Base-by-base conservation (phyloP, 2,113 vertebrate species). In the Ardeotis arabs region DNA sequence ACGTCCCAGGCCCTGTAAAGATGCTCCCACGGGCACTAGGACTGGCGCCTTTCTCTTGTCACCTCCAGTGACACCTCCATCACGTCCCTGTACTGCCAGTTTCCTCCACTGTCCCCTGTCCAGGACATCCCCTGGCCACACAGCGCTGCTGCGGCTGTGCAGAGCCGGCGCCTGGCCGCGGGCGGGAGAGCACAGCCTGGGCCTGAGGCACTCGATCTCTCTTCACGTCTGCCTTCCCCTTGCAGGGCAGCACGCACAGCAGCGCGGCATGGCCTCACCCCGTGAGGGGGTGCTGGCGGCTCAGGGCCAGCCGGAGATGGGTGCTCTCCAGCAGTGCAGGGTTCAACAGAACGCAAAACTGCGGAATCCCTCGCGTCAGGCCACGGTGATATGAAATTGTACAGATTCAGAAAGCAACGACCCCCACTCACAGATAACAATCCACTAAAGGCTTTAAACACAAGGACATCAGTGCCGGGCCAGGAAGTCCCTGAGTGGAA, bases 251-350 rank as follows among this genome's bases (percentile, higher is more conserved):
- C 22, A 17, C 14, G 52, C 28, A 21, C 37, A 22, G n/a, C 63
- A 39, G 20, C 1, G 2, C 69, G 45, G 47, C 31, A 2, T 1
- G 3, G 55, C 41, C 45, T 29, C 44, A 31, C 4, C 16, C 29
- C 4, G 29, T 22, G 11, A 12, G 29, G 33, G 33, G n/a, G 20
- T 27, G 53, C 62, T 41, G 24, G 56, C 47, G 7, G 19, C 9
- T 17, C 68, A 41, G 52, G 25, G 59, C 31, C 25, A 35, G 60
- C 16, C 3, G 2, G 25, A 77, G 74, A 16, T 45, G 33, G 16
- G 16, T 10, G 45, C 39, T 53, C 45, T 33, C 45, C 53, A 49
- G 45, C 47, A 66, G 62, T 6, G 22, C 33, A n/a, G 24, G 14
- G 44, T 56, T 73, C 35, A 45, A 53, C 27, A 49, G 24, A 56